Evolutionary conservation across 2,888 invertebrate species (phyloP).

Genomic region (Hydraecia micacea): DNA sequence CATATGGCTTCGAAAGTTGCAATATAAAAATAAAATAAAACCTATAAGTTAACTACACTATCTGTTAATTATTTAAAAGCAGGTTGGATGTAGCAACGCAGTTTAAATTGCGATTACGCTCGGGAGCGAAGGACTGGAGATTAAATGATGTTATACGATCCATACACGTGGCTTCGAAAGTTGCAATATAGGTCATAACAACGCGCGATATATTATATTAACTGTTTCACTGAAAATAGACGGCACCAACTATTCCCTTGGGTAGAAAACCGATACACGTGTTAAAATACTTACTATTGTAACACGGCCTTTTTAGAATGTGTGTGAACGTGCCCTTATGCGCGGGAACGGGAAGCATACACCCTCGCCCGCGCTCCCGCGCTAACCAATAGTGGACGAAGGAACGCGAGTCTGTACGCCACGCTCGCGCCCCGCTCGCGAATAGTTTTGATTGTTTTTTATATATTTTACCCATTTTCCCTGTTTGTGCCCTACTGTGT

Average conservation of each 20-base stretch:
- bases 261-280: conserved; percentile 27
- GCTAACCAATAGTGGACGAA: no score
- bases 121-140: conserved; percentile 5
- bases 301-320: no score
- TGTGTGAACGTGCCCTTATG: no score
- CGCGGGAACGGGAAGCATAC: no score
- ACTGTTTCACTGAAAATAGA: conserved; percentile 32
- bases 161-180: conserved; percentile 35
- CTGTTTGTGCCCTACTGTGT: no score
- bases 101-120: conserved; percentile 6
- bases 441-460: no score
- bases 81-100: not conserved
- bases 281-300: no score
- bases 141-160: conserved; percentile 17
- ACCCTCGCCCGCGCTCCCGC: no score
- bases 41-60: not conserved
- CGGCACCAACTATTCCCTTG: not conserved
- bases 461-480: no score
- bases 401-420: no score
- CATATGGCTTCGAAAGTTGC: conserved; percentile 25
- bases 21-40: not conserved
- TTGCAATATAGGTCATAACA: not conserved
- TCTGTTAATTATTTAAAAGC: not conserved
- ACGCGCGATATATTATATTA: not conserved
- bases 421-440: no score